phyloP scores from a whole-genome alignment of 1,140 invertebrate species.

The Eriosoma lanigerum region DNA sequence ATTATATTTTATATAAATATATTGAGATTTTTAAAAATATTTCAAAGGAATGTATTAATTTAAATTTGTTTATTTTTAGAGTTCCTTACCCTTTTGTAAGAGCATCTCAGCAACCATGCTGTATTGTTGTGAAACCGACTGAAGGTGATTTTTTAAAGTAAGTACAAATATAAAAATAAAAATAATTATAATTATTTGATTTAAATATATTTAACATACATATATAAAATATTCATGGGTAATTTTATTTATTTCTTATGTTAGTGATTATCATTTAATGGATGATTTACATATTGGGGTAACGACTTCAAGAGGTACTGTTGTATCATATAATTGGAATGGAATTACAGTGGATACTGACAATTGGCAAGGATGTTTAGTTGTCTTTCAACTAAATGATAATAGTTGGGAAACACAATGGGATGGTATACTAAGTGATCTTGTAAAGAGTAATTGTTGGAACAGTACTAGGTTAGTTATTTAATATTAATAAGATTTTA shows the following conservation, averaged over 20 bases:
- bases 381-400: constrained; percentile 64
- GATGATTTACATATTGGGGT: constrained; percentile 81
- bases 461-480: constrained; percentile 61
- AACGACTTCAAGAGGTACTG: constrained; percentile 71
- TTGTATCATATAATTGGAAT: constrained; percentile 75
- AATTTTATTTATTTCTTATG: constrained; percentile 46
- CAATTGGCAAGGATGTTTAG: constrained; percentile 71
- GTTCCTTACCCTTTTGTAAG: constrained; percentile 77
- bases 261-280: constrained; percentile 74
- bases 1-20: too few species aligned
- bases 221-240: background rate
- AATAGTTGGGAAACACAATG: constrained; percentile 71
- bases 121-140: constrained; percentile 77
- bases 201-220: background rate
- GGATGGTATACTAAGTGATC: constrained; percentile 70
- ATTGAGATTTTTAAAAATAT: background rate
- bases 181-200: background rate
- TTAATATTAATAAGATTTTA: background rate
- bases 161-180: constrained; percentile 55
- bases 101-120: constrained; percentile 71
- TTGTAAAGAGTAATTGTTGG: constrained; percentile 68
- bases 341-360: constrained; percentile 65
- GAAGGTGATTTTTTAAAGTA: constrained; percentile 80
- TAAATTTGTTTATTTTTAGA: constrained; percentile 60
- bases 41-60: background rate